Conservation (phyloP, 2,113 vertebrate species). For the Mastomys coucha region DNA sequence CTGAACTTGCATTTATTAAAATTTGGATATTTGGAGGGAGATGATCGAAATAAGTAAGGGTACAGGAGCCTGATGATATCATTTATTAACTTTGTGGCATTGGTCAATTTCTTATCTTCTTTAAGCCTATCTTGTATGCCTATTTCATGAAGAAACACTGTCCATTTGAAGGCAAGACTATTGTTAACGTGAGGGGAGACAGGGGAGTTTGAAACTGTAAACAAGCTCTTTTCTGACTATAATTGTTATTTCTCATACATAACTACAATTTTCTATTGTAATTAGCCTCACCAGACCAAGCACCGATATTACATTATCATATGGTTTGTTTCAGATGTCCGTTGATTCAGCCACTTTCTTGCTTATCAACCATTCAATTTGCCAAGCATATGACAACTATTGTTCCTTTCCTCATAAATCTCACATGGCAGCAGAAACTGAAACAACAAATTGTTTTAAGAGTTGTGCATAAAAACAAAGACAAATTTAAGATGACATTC, state of each 20-base stretch:
- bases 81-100: background rate
- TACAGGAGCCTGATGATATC: background rate
- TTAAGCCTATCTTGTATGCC: background rate
- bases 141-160: background rate
- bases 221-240: background rate
- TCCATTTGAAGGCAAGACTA: background rate
- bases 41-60: background rate
- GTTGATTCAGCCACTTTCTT: background rate
- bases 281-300: background rate
- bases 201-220: background rate
- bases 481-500: background rate
- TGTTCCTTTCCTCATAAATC: background rate
- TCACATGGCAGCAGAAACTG: background rate
- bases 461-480: background rate
- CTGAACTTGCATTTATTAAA: constrained; percentile 55
- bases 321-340: background rate
- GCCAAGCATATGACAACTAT: background rate
- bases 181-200: background rate
- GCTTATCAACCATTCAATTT: background rate
- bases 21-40: background rate
- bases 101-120: background rate
- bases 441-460: background rate
- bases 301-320: background rate
- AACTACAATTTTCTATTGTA: background rate
- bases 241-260: background rate